Base-by-base conservation (phyloP, 2,888 invertebrate species). In the Pristionchus entomophagus region DNA sequence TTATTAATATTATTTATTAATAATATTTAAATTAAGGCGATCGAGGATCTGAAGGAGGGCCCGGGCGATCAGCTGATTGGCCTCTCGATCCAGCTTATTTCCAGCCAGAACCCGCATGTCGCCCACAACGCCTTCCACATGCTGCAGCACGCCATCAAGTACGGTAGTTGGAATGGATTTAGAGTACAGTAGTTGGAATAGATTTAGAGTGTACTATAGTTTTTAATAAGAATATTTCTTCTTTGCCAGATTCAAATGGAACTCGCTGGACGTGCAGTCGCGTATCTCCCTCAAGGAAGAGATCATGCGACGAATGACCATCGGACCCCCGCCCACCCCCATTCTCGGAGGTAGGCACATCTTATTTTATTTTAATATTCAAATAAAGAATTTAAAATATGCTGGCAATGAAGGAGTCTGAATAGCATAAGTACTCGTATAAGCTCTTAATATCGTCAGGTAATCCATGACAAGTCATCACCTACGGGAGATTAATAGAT, bases 101-200 rank as follows among this genome's bases (percentile, higher is more conserved):
- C 51, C 17, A 51, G 87, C 51, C 82, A 82, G 22, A 88, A 90
- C 17, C 62, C 80, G 17, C 38, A 83, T 6, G 81, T 91, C 22
- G 80, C 81, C 26, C 90, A 91, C 80, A 86, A 88, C 38, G 91
- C 90, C 17, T 90, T 89, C 89, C 90, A 88, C 78, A 88, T 91
- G 38, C 86, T 91, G 29, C 90, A 91, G 84, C 89, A 91, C 78
- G 86, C 89, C 22, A 88, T 91, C 49, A 88, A 83, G 90, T 90
- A 17, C n/a, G 56, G 10, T 8, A 56, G n/a, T n/a, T 8, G 17
- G 49, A 12, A 49, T 49, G 49, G 49, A 49, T 49, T 49, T 49
- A 49, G 49, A 49, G 49, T 12, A 17, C 17, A 49, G 49, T 8
- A 49, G 49, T 49, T 12, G 17, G 49, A 17, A 49, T 17, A 12